Percentiles rank a stretch among this genome's conserved stretches.
phyloP scores from a whole-genome alignment of 2,113 vertebrate genomes.

The Jaculus jaculus region DNA sequence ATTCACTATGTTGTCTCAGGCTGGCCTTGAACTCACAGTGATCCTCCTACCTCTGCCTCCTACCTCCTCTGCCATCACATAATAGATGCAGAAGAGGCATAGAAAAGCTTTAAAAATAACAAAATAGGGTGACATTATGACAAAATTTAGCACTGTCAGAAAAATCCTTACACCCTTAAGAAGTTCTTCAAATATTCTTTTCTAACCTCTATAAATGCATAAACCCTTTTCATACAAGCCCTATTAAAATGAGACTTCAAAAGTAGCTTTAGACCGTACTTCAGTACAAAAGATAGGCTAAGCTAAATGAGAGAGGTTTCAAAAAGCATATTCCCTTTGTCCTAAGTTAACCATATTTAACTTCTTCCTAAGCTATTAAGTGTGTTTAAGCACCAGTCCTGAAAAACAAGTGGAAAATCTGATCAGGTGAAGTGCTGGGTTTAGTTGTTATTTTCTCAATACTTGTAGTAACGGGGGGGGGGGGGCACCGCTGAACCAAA shows the following conservation, averaged over 20 bases:
- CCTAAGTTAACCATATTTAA: constrained; percentile 37
- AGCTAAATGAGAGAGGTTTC: neutral
- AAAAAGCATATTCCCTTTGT: constrained; percentile 27
- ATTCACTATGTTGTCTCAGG: no score
- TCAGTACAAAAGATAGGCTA: constrained; percentile 26
- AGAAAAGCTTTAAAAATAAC: no score
- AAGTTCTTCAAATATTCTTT: no score
- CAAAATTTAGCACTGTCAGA: no score
- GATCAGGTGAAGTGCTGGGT: neutral
- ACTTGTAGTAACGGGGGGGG: neutral
- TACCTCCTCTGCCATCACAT: no score
- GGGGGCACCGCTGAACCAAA: neutral
- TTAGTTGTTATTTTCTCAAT: constrained; percentile 19
- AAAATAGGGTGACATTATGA: no score
- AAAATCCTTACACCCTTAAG: no score
- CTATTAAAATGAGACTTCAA: constrained; percentile 46
- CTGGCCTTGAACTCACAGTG: no score
- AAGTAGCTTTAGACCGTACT: constrained; percentile 39
- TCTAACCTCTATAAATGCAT: no score
- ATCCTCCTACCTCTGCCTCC: no score
- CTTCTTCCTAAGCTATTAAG: neutral
- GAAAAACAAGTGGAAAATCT: constrained; percentile 12
- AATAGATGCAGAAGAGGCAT: constrained; percentile 1
- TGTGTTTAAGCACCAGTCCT: neutral
- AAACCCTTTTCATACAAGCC: no score